These are phyloP conservation scores for Acanthiza pusilla DNA, from an alignment of 2,797 vertebrate species.

Conservation along the genomic window DNA sequence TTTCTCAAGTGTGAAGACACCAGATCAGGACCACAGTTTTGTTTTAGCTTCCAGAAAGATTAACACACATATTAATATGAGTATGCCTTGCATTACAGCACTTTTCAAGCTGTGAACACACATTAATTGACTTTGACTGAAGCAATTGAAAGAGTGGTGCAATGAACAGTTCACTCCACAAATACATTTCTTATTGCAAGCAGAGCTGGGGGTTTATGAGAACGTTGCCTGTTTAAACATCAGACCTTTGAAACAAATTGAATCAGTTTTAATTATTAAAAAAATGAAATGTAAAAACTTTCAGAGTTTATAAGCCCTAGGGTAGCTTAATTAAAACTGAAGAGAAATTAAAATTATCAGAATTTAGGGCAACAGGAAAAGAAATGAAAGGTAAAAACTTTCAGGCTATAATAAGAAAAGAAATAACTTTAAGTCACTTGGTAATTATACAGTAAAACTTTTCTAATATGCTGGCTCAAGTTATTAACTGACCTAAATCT, in stretches of 20 bases:
- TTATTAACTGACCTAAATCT: background rate
- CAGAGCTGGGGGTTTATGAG: background rate
- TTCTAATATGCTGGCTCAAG: background rate
- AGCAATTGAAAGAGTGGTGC: background rate
- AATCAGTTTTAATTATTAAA: slow-evolving; percentile 5
- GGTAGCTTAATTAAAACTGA: slow-evolving; percentile 32
- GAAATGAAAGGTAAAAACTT: background rate
- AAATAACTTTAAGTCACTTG: background rate
- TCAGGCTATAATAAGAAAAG: slow-evolving; percentile 1
- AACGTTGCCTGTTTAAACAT: background rate
- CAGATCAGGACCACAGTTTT: background rate
- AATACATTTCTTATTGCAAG: background rate
- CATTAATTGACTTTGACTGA: slow-evolving; percentile 47
- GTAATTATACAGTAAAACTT: background rate
- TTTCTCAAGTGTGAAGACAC: background rate
- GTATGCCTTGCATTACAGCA: background rate
- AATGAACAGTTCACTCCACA: background rate
- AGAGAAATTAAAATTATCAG: background rate
- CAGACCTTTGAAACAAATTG: slow-evolving; percentile 12
- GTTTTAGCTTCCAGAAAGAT: slow-evolving; percentile 11
- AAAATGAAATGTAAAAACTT: slow-evolving; percentile 3
- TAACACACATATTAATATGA: slow-evolving; percentile 10
- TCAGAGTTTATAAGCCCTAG: slow-evolving; percentile 2
- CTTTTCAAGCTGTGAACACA: background rate
- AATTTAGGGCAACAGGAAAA: slow-evolving; percentile 13